Conservation (phyloP, 2,888 invertebrate species). For the Drosophila nr. perissopoda region DNA sequence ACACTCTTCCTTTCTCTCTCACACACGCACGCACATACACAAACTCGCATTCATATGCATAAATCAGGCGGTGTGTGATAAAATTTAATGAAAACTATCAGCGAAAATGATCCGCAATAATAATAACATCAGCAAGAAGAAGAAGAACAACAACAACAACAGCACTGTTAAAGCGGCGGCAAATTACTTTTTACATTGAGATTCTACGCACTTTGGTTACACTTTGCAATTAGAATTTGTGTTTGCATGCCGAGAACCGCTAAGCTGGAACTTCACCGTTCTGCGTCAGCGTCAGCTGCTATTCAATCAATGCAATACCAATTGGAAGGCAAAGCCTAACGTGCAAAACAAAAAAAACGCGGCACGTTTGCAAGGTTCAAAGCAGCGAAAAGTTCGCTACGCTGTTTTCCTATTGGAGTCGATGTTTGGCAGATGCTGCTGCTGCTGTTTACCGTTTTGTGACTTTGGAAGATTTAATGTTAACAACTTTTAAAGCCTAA, state of each 20-base stretch:
- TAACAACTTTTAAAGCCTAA: conserved; percentile 28
- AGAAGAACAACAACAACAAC: conserved; percentile 2
- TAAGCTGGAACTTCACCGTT: conserved; percentile 18
- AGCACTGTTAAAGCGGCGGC: neutral
- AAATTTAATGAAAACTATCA: conserved; percentile 49
- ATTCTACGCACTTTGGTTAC: conserved; percentile 57
- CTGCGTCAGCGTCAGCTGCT: conserved; percentile 5
- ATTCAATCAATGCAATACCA: conserved; percentile 63
- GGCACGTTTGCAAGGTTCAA: conserved; percentile 13
- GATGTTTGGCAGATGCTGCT: conserved; percentile 1
- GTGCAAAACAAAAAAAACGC: conserved; percentile 2
- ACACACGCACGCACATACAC: conserved; percentile 6
- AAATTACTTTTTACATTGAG: conserved; percentile 27
- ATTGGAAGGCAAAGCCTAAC: conserved; percentile 18
- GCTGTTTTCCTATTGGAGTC: neutral
- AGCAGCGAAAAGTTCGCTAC: conserved; percentile 14
- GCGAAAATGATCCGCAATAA: conserved; percentile 7
- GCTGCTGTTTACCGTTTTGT: conserved; percentile 26
- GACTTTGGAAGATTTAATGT: conserved; percentile 19
- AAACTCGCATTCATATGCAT: neutral
- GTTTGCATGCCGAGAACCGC: conserved; percentile 23
- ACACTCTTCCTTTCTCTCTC: conserved; percentile 1
- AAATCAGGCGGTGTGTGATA: conserved; percentile 12
- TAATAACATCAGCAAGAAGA: conserved; percentile 1
- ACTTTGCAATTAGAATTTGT: conserved; percentile 33